Conservation (phyloP, 2,888 invertebrate genomes). For the Branchipolynoe longqiensis region DNA sequence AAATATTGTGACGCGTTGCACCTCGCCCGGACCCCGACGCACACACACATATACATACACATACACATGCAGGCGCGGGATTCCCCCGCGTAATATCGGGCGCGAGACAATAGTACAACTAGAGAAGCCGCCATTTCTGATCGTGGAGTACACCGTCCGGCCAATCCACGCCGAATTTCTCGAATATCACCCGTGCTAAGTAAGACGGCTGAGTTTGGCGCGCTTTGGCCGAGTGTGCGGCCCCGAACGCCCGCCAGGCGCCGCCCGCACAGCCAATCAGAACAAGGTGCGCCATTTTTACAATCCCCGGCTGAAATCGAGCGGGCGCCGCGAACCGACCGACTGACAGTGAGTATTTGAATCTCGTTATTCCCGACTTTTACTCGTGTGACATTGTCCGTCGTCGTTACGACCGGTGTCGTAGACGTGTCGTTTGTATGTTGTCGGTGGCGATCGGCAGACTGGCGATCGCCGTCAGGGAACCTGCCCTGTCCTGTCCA, state of each 20-base stretch:
- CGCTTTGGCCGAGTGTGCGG: constrained; percentile 35
- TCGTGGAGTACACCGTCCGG: constrained; percentile 19
- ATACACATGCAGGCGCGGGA: background rate
- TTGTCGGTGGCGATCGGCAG: background rate
- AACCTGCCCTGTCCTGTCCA: constrained; percentile 5
- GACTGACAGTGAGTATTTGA: constrained; percentile 24
- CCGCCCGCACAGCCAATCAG: background rate
- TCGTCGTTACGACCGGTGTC: background rate
- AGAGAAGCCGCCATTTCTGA: background rate
- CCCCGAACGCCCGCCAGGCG: constrained; percentile 12
- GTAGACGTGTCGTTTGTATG: constrained; percentile 1
- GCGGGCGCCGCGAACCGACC: background rate
- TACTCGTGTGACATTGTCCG: background rate
- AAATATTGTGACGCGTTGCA: constrained; percentile 21
- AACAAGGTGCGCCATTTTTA: constrained; percentile 45
- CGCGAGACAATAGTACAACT: constrained; percentile 1
- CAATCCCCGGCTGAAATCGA: background rate
- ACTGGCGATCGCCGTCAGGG: background rate
- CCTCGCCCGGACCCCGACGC: background rate
- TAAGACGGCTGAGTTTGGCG: constrained; percentile 15
- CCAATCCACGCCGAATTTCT: background rate
- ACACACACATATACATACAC: background rate
- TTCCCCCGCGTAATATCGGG: constrained; percentile 8
- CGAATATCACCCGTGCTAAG: background rate
- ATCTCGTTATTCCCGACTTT: background rate